Conservation (phyloP, 2,888 invertebrate species). For the Stenchaetothrips biformis region DNA sequence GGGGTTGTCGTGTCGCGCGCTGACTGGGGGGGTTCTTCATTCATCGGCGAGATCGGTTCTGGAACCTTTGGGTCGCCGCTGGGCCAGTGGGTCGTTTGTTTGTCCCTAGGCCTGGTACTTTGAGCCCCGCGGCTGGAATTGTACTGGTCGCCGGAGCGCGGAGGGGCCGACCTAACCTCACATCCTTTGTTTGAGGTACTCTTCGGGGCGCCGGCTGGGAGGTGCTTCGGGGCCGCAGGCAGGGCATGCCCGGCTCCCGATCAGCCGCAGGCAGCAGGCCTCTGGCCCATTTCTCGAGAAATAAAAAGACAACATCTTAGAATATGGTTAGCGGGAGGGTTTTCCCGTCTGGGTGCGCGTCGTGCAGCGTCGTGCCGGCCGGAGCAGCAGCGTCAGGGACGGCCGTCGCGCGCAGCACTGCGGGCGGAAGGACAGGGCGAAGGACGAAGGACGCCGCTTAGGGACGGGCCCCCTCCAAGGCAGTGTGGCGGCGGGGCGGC, state of each 20-base stretch:
- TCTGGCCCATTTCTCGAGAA: neutral
- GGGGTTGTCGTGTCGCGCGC: too few species aligned
- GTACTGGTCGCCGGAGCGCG: neutral
- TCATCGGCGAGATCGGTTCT: too few species aligned
- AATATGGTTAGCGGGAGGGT: neutral
- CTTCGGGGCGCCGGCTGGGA: neutral
- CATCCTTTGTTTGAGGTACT: constrained; percentile 1
- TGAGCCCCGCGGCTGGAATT: too few species aligned
- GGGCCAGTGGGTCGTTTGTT: too few species aligned
- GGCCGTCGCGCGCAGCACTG: neutral
- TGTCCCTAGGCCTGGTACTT: too few species aligned
- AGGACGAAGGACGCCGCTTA: neutral
- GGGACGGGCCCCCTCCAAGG: constrained; percentile 21
- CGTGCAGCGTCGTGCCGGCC: neutral
- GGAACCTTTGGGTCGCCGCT: too few species aligned
- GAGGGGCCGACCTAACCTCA: constrained; percentile 4
- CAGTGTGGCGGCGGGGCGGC: constrained; percentile 32
- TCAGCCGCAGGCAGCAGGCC: too few species aligned
- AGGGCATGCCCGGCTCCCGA: neutral
- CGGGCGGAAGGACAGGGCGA: neutral
- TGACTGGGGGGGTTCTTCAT: too few species aligned
- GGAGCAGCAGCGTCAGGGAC: neutral
- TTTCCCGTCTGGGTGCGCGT: neutral
- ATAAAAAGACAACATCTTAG: neutral
- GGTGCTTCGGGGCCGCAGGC: too few species aligned